Evolutionary conservation across 2,797 vertebrate species (phyloP).

Genomic region (Sitta carolinensis): DNA sequence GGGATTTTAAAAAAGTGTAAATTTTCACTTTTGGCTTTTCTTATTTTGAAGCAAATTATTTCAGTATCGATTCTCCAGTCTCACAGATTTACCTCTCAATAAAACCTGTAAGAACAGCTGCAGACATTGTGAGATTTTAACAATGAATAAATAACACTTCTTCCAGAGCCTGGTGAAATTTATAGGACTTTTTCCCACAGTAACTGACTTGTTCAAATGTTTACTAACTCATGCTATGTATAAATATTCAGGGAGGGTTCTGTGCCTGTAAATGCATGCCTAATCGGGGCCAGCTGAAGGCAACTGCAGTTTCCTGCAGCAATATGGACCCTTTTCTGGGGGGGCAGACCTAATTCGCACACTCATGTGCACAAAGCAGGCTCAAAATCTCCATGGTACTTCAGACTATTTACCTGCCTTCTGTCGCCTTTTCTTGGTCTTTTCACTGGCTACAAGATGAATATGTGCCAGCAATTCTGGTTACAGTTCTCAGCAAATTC

Average conservation of each 20-base stretch:
- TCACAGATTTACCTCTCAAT: neutral
- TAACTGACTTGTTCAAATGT: conserved; percentile 24
- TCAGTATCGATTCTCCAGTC: neutral
- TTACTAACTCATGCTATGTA: neutral
- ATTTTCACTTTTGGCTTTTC: neutral
- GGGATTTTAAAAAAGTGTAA: neutral
- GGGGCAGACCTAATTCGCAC: neutral
- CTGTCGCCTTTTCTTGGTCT: neutral
- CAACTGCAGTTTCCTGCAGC: neutral
- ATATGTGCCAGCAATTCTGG: neutral
- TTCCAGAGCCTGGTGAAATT: conserved; percentile 31
- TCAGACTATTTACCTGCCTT: neutral
- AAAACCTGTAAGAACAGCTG: conserved; percentile 49
- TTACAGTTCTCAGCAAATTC: neutral
- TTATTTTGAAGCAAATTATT: neutral
- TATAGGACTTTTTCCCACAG: conserved; percentile 53
- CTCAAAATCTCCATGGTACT: neutral
- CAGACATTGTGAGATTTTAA: conserved; percentile 33
- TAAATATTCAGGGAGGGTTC: neutral
- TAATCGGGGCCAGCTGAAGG: conserved; percentile 34
- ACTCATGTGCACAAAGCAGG: neutral
- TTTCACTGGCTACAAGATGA: neutral
- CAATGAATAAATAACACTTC: conserved; percentile 47
- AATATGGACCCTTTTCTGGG: neutral
- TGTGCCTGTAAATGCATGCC: neutral